Base-by-base conservation (phyloP, 2,113 vertebrate species). In the Pagrus major region DNA sequence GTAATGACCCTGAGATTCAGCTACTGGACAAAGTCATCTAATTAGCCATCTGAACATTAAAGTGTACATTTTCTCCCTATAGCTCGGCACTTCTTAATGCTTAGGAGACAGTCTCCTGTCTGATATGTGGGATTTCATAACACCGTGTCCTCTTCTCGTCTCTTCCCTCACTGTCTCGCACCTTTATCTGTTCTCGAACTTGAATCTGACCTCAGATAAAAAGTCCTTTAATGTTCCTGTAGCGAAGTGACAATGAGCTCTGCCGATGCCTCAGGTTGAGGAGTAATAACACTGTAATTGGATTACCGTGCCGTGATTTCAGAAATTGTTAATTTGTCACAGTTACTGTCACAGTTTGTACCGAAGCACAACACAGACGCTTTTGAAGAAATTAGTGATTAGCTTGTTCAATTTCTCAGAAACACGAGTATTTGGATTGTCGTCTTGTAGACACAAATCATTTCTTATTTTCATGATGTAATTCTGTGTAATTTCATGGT, bases 21-120 rank as follows among this genome's bases (percentile, higher is more conserved):
- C 52, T 54, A 56, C 42, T 71, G 77, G 77, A 72, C 49, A 70
- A 11, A 75, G 49, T 75, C 46, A 42, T 80, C 44, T 71, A 56
- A 75, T 88, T 71, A 71, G 52, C 18, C 64, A 44, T 12, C 25
- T 2, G 23, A 72, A 63, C 59, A 65, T 67, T 47, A 54, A 63
- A 46, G 9, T 52, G 21, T 44, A 33, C 27, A 9, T 66, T 59
- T n/a, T 52, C 10, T 11, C 9, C 25, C 58, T 10, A 29, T 59
- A 63, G 16, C 7, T 6, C 31, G 42, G 14, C n/a, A 42, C 18
- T 42, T 20, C 0, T 51, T 52, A 3, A 35, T 71, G 14, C 71
- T 2, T 59, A 27, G 2, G 21, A 42, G n/a, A 21, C 3, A 1
- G 14, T 27, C 14, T 66, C 23, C 21, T 1, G 21, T 10, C 23